Percentiles rank a stretch among this genome's conserved stretches.
phyloP scores from a whole-genome alignment of 2,113 vertebrate genomes.

The Macrotis lagotis region DNA sequence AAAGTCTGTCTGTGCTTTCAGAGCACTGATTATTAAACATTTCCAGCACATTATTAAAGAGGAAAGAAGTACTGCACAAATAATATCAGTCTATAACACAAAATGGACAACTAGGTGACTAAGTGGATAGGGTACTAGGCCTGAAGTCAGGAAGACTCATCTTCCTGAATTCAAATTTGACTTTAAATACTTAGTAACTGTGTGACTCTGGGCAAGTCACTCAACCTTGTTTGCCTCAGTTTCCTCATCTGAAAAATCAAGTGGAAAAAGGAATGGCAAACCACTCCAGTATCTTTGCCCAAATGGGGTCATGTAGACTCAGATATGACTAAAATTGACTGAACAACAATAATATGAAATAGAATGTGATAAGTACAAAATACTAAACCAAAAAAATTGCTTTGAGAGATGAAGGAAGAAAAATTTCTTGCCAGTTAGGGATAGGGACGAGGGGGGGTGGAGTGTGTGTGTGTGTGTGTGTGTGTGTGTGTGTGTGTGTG shows the following conservation, averaged over 20 bases:
- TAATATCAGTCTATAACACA: neutral
- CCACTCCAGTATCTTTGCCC: neutral
- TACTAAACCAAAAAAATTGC: neutral
- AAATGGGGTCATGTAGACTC: neutral
- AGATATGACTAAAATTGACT: neutral
- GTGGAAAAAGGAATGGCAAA: neutral
- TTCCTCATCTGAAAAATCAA: neutral
- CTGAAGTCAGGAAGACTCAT: neutral
- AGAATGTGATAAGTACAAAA: neutral
- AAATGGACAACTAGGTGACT: neutral
- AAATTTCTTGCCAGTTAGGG: neutral
- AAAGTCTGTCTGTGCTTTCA: neutral
- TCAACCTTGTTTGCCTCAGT: neutral
- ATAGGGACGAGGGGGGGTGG: neutral
- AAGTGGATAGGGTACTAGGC: neutral
- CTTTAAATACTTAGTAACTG: neutral
- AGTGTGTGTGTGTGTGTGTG: no score
- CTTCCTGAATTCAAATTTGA: neutral
- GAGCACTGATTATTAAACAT: neutral
- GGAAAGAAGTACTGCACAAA: neutral
- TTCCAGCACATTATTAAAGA: neutral
- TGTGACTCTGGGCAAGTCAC: neutral
- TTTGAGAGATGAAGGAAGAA: neutral
- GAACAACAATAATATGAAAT: neutral
- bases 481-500: no score